Conservation (phyloP, 2,888 invertebrate species). For the Formica aserva region DNA sequence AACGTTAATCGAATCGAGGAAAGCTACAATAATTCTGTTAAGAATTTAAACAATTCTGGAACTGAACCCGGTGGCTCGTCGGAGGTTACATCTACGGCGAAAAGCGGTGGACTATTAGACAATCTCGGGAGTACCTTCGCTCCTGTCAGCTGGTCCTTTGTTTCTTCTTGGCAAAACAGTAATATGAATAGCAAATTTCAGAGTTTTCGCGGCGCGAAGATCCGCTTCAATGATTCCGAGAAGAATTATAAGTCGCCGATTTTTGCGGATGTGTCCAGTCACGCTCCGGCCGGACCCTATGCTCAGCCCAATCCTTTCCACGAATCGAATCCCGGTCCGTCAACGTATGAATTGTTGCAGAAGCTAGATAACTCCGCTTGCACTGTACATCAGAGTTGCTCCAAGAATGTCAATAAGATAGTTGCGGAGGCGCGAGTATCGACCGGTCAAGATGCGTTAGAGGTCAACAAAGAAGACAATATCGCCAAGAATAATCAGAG, state of each 20-base stretch:
- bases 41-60: constrained; percentile 34
- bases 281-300: constrained; percentile 73
- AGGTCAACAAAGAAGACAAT: constrained; percentile 43
- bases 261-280: constrained; percentile 40
- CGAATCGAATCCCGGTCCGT: constrained; percentile 79
- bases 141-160: constrained; percentile 69
- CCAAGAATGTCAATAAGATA: constrained; percentile 62
- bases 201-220: constrained; percentile 58
- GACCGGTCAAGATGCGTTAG: constrained; percentile 51
- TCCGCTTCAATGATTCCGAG: constrained; percentile 63
- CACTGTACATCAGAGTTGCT: constrained; percentile 76
- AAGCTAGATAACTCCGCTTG: constrained; percentile 69
- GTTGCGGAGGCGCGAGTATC: not conserved
- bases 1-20: constrained; percentile 57
- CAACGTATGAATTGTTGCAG: constrained; percentile 70
- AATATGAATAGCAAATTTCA: constrained; percentile 69
- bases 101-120: constrained; percentile 67
- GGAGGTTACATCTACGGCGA: constrained; percentile 52
- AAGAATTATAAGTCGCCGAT: constrained; percentile 52
- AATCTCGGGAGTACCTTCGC: constrained; percentile 68
- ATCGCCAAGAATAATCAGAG: constrained; percentile 43
- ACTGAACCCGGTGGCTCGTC: constrained; percentile 32
- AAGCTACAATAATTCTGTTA: constrained; percentile 59
- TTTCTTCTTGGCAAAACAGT: constrained; percentile 74
- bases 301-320: constrained; percentile 75